Base-by-base conservation (phyloP, 2,888 invertebrate genomes). In the Rotaria sp. region DNA sequence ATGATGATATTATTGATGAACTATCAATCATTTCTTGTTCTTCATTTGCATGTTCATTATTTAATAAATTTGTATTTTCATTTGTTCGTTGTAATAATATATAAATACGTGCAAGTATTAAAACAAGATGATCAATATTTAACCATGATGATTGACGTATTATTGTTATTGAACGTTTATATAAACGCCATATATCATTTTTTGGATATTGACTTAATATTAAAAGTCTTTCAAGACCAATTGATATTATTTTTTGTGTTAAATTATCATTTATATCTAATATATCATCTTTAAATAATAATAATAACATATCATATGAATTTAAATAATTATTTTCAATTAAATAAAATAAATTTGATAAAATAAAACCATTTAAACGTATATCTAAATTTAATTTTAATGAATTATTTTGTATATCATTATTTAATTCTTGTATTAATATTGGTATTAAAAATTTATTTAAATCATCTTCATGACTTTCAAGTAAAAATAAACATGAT, bases 381-480 rank as follows among this genome's bases (percentile, higher is more conserved):
- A 45, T 13, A 45, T 80, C 80, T 41, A 80, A 45, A 80, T 80
- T 80, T 26, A 13, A 4, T 80, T 80, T 41, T 8, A 80, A 45
- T 4, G 11, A 18, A 80, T 26, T 45, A 26, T 45, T 80, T 80
- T 41, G 41, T 45, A 80, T 45, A 80, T 80, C 80, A 80, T 45
- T 80, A 11, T 41, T 80, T 80, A 80, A 80, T 80, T 80, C 80
- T 41, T 41, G 41, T 10, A 26, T 80, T 45, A 80, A 13, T 15
- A 80, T 45, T 13, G 80, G 80, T 80, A 80, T n/a, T 45, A 80
- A 80, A 5, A 7, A 45, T 80, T 80, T 80, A 80, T 45, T 45
- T 80, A 80, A 80, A 80, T 80, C 80, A n/a, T 80, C 80, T 80
- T 80, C 80, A 45, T 80, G 80, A 45, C 45, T 80, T 80, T 80